Base-by-base conservation (phyloP, 2,888 invertebrate genomes). In the Agonum fuliginosum region DNA sequence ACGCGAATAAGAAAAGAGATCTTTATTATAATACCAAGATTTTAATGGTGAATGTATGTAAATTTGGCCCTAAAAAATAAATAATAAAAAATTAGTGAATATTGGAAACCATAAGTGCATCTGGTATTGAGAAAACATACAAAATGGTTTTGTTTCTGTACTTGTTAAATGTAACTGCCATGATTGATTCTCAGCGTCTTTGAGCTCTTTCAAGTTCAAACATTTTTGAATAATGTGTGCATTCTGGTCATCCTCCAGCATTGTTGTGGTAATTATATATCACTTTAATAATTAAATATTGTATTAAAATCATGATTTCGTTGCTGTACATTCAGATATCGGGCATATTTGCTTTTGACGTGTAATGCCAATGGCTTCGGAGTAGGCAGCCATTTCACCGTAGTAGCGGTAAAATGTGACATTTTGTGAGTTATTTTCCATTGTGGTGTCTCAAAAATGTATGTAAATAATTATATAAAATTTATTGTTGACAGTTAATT, bases 151-250 rank as follows among this genome's bases (percentile, higher is more conserved):
- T 77, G 51, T 58, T 77, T 77, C 70, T 43, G 58, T 58, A 58
- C 77, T 70, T 77, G 77, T 58, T 62, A 58, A 72, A 72, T 37
- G 65, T 75, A 74, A 80, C 84, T 86, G 87, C 87, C 87, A 87
- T 87, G 87, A 87, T 87, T 86, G 87, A 86, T 87, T 86, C 83
- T 80, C 81, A 86, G 87, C 87, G 87, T 87, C 86, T 84, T 83
- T 84, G 82, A 82, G 81, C 81, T 80, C 79, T 78, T 81, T 81
- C 82, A 83, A 82, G 82, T 81, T 80, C 80, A 81, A 81, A 83
- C 83, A 83, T 85, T 84, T 83, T 83, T 79, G 81, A 82, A 84
- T 83, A 84, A 86, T 86, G 85, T 84, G 84, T 83, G 83, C 83
- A 84, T 83, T 84, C 81, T 83, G 83, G 84, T 80, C 79, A 81